Conservation (phyloP, 2,113 vertebrate genomes). For the Xenopus laevis region DNA sequence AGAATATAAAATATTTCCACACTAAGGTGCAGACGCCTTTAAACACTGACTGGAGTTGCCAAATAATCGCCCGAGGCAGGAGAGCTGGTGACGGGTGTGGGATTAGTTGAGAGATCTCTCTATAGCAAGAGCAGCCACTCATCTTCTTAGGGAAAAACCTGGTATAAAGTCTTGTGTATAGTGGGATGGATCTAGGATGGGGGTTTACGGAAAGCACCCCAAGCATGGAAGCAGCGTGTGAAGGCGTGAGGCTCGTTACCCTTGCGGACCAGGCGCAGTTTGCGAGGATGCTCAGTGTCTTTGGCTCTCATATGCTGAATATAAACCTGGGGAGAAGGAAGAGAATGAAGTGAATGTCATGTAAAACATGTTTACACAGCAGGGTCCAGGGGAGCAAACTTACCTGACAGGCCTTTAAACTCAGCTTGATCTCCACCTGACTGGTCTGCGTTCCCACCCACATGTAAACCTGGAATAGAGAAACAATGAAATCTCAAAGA, state of each 20-base stretch:
- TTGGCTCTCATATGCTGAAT: constrained; percentile 96
- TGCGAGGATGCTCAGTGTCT: constrained; percentile 72
- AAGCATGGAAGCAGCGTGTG: constrained; percentile 93
- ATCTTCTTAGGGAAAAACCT: fast-evolving
- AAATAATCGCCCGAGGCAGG: background rate
- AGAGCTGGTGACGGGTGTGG: background rate
- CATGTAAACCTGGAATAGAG: constrained; percentile 86
- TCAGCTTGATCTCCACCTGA: constrained; percentile 97
- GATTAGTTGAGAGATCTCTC: no score
- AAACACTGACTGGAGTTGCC: constrained; percentile 1
- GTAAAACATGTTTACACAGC: no score
- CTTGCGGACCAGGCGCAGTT: constrained; percentile 91
- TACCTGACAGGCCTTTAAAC: constrained; percentile 95
- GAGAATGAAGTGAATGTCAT: no score
- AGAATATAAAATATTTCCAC: background rate
- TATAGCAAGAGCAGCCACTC: background rate
- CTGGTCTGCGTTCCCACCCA: constrained; percentile 97
- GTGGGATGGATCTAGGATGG: constrained; percentile 58
- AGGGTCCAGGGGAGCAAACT: background rate
- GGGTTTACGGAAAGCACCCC: constrained; percentile 83
- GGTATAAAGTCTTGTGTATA: background rate
- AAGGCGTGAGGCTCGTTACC: constrained; percentile 93
- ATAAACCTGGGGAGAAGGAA: constrained; percentile 74
- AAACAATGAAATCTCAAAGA: background rate
- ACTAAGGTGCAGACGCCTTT: constrained; percentile 20